These are phyloP conservation scores for Lithophane semibrunnea DNA, from an alignment of 2,888 invertebrate species.

Conservation along the genomic window DNA sequence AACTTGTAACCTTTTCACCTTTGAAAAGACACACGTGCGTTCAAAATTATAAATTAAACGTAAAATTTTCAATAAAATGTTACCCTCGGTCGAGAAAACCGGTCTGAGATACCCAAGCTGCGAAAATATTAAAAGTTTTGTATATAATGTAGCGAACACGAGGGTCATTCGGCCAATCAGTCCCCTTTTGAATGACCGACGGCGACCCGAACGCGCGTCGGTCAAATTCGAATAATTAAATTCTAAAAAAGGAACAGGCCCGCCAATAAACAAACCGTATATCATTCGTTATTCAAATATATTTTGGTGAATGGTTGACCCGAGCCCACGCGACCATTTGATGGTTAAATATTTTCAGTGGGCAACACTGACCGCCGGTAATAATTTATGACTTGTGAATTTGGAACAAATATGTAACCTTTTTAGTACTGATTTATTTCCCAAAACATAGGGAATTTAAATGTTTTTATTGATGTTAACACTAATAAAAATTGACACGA, in stretches of 20 bases:
- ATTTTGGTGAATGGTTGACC: constrained; percentile 89
- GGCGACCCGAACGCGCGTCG: constrained; percentile 86
- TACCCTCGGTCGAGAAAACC: constrained; percentile 76
- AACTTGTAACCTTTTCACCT: constrained; percentile 84
- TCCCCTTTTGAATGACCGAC: constrained; percentile 83
- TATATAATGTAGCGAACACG: constrained; percentile 84
- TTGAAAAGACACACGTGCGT: constrained; percentile 84
- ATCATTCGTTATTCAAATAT: constrained; percentile 90
- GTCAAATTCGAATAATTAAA: constrained; percentile 85
- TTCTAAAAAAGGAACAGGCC: constrained; percentile 88
- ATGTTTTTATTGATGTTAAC: constrained; percentile 29
- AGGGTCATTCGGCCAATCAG: constrained; percentile 83
- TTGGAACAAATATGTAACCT: constrained; percentile 70
- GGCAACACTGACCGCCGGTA: constrained; percentile 81
- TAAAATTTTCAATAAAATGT: constrained; percentile 86
- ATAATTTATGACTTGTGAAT: constrained; percentile 87
- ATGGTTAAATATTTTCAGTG: constrained; percentile 89
- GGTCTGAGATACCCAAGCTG: constrained; percentile 84
- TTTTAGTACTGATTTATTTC: constrained; percentile 65
- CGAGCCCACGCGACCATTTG: constrained; percentile 89
- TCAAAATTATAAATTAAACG: constrained; percentile 88
- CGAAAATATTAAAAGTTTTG: constrained; percentile 85
- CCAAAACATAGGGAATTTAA: neutral
- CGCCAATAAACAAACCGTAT: constrained; percentile 91
- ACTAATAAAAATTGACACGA: constrained; percentile 29